Base-by-base conservation (phyloP, 2,113 vertebrate genomes). In the Irena cyanogastra region DNA sequence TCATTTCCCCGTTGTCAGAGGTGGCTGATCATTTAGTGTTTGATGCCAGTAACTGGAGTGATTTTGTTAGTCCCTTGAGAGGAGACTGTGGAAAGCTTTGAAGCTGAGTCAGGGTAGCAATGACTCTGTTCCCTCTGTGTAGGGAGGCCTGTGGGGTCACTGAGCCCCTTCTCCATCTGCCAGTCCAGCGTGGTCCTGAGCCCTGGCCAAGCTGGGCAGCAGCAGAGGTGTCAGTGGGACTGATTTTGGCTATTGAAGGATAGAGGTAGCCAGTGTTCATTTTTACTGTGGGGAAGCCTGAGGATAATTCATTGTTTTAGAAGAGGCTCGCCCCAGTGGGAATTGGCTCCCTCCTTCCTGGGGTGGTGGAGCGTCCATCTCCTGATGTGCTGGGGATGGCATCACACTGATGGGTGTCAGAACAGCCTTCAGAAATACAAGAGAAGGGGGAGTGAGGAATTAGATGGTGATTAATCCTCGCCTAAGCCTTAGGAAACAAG, bases 361-460 rank as follows among this genome's bases (percentile, higher is more conserved):
- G 30, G 45, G 47, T 9, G 9, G 2, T 3, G 45, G 33, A 54
- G 49, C 9, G n/a, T n/a, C n/a, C n/a, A 23, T 42, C 52, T 79
- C 42, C 37, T 71, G 35, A 7, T 16, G 42, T 7, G 3, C 0
- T 80, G 87, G 16, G 41, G 75, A 7, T 33, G 66, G 3, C 22
- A 9, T 31, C 28, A 1, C 0, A 2, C 75, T 26, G 52, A 12
- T 18, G 4, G 4, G 11, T 3, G 1, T 52, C 39, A 10, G 52
- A 77, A 17, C 16, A 27, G 30, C 0, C 0, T 4, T 39, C 23
- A 37, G 11, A 12, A 37, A 39, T 17, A 6, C 16, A 8, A 3
- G 76, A 7, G 23, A 13, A 7, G 39, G 35, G 8, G 45, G 16
- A 44, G 41, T 27, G 41, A 56, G 53, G 35, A 13, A 0, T 33